Percentiles rank a stretch among this genome's conserved stretches.
Evolutionary conservation across 2,797 vertebrate genomes (phyloP).

Genomic region (Eutrigla gurnardus): DNA sequence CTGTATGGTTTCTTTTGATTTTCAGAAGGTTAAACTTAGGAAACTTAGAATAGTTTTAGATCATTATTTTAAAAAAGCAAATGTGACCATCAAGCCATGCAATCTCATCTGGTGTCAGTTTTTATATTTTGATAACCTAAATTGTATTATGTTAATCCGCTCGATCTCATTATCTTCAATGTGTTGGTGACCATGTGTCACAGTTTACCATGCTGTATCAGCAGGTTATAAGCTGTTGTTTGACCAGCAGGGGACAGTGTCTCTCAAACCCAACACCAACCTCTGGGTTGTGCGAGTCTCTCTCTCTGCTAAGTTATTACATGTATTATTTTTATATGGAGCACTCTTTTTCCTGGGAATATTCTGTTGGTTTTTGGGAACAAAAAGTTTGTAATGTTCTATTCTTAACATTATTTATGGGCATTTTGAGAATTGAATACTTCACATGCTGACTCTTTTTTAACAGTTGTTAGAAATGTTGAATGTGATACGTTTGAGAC

Average conservation of each 20-base stretch:
- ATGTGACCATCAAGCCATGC: slow-evolving; percentile 39
- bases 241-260: slow-evolving; percentile 80
- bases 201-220: slow-evolving; percentile 75
- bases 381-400: slow-evolving; percentile 31
- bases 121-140: slow-evolving; percentile 9
- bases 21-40: slow-evolving; percentile 15
- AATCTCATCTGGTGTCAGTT: slow-evolving; percentile 9
- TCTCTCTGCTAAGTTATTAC: slow-evolving; percentile 31
- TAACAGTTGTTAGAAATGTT: slow-evolving; percentile 27
- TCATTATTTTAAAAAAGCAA: neutral
- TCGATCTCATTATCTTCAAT: slow-evolving; percentile 29
- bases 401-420: slow-evolving; percentile 59
- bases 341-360: slow-evolving; percentile 47
- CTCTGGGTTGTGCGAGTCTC: slow-evolving; percentile 2
- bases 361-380: slow-evolving; percentile 36
- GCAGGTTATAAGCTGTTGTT: slow-evolving; percentile 68
- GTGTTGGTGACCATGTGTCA: slow-evolving; percentile 52
- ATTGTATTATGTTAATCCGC: slow-evolving; percentile 2
- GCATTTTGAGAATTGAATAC: slow-evolving; percentile 40
- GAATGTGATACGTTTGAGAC: slow-evolving; percentile 46
- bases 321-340: slow-evolving; percentile 12
- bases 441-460: slow-evolving; percentile 19
- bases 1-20: slow-evolving; percentile 14
- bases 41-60: slow-evolving; percentile 20
- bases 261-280: slow-evolving; percentile 55